Conservation (phyloP, 2,113 vertebrate species). For the Gobio gobio region DNA sequence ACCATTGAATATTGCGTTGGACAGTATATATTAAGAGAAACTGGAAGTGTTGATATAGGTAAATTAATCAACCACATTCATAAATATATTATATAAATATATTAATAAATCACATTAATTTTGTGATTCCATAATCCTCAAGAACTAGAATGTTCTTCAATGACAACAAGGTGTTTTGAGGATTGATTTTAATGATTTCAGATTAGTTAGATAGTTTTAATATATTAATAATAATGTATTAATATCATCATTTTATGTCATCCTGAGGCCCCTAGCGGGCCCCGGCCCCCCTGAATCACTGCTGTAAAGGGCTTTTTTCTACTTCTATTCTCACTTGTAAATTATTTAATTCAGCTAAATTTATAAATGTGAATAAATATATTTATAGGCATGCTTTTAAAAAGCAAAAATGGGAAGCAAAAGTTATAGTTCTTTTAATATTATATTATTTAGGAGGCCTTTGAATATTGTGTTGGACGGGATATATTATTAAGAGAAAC, state of each 20-base stretch:
- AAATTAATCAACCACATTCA: background rate
- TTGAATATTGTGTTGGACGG: background rate
- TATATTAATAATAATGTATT: no score
- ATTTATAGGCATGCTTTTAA: background rate
- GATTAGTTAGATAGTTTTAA: no score
- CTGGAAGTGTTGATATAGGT: background rate
- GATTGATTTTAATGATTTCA: no score
- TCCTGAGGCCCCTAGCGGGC: no score
- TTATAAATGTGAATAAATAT: background rate
- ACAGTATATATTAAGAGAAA: background rate
- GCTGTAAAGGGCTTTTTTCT: no score
- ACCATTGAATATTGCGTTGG: background rate
- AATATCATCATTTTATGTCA: no score
- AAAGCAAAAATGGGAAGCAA: background rate
- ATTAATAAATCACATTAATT: no score
- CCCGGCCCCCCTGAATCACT: no score
- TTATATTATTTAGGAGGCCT: background rate
- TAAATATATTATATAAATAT: background rate
- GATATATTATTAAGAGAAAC: background rate
- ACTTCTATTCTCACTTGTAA: background rate
- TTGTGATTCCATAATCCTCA: no score
- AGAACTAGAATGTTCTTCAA: no score
- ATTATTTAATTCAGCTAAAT: background rate
- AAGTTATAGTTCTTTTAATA: no score
- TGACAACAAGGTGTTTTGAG: no score